Base-by-base conservation (phyloP, 37 sponge, comb jelly and placozoan genomes). In the Aphrocallistes beatrix region DNA sequence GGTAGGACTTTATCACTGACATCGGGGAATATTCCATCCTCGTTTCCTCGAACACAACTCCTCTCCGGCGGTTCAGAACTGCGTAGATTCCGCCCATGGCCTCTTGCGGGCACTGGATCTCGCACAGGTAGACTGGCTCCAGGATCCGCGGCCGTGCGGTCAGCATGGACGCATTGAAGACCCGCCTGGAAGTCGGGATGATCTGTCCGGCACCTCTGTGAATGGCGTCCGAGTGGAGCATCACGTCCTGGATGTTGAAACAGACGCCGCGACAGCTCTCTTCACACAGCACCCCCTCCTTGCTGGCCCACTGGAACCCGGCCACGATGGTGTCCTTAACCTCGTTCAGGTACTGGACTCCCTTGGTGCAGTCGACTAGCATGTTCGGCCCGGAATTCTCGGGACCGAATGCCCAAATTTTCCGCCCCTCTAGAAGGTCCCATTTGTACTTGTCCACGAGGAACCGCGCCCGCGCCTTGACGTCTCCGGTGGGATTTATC, bases 361-460 rank as follows among this genome's bases (percentile, higher is more conserved):
- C 91, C 81, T 90, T 91, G 8, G 91, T 90, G 36, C 83, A 89
- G 42, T 91, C 91, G 1, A 90, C 81, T 1, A 91, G 39, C 40
- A 88, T 16, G 49, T 91, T 91, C 19, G 91, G 88, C 19, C 91
- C 91, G 1, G 84, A 82, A 36, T 82, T 88, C 38, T 91, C 91
- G 17, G 91, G 91, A 28, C 91, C 91, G 75, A 91, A 91, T 36
- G 89, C 90, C 91, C 91, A 91, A 37, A 91, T 90, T 84, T 91
- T 91, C 81, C 86, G n/a, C 23, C 84, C 91, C 13, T 91, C 91
- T 34, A 86, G 38, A 8, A 39, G 75, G 49, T 91, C 85, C 83
- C 84, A 91, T 38, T 90, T 75, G 47, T 37, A 90, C 37, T 87
- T 28, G 37, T 87, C 88, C 17, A 51, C 75, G 30, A 87, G 82